A percentile compares a stretch with the other conserved stretches of the same genome.
phyloP scores from a whole-genome alignment of 2,888 invertebrate genomes.

The Campoletis raptor region DNA sequence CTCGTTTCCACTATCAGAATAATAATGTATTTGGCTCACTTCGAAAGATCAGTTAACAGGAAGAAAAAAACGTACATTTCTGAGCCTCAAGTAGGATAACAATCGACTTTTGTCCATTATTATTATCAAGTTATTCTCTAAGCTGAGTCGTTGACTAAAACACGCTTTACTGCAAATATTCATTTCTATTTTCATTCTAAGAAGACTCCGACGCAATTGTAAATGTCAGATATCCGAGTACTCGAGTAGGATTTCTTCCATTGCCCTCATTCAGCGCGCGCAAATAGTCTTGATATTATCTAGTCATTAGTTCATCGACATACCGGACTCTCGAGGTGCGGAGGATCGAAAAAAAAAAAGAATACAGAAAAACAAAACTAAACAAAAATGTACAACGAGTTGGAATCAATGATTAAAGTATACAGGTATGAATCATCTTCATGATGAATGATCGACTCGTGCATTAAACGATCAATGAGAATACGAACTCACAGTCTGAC shows the following conservation, averaged over 20 bases:
- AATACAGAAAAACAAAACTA: background rate
- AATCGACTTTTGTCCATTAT: background rate
- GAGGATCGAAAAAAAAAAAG: slow-evolving; percentile 26
- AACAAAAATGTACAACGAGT: background rate
- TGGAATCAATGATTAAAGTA: slow-evolving; percentile 16
- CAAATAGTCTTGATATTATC: slow-evolving; percentile 52
- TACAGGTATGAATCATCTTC: background rate
- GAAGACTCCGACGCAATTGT: slow-evolving; percentile 37
- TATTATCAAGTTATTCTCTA: slow-evolving; percentile 2
- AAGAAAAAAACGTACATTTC: background rate
- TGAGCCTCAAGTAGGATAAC: background rate
- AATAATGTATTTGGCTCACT: background rate
- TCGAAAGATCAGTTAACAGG: background rate
- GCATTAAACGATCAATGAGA: background rate
- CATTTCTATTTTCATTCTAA: slow-evolving; percentile 48
- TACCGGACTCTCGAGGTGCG: slow-evolving; percentile 31
- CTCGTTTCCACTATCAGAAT: background rate
- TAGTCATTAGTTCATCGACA: slow-evolving; percentile 62
- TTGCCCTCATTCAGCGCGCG: slow-evolving; percentile 46
- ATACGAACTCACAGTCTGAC: background rate
- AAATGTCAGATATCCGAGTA: slow-evolving; percentile 60
- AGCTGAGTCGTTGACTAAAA: slow-evolving; percentile 13
- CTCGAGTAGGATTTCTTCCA: slow-evolving; percentile 14
- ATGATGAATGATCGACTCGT: background rate
- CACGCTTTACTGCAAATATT: slow-evolving; percentile 41